Evolutionary conservation across 2,888 invertebrate species (phyloP), one percentile per base, ranked within the genome.

Genomic region (Brassicogethes aeneus): DNA sequence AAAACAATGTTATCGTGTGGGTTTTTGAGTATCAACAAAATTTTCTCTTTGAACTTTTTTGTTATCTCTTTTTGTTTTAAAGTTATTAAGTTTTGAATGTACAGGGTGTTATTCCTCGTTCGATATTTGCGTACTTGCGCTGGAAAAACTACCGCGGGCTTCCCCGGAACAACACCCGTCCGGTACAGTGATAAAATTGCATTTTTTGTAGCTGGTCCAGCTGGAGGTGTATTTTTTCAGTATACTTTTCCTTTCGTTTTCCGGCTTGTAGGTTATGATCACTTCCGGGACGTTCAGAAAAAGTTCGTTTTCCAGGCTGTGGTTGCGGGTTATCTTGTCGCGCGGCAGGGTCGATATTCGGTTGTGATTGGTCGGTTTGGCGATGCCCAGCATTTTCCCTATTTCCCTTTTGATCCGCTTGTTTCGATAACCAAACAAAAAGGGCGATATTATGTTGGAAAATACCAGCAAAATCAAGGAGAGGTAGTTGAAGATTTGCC

Each of bases 351-450:
- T 5, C 3, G 32, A 32, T 10, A 32, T 32, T 5, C 14, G 10
- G 12, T 32, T 32, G 3, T 5, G 8, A 32, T 13, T 32, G 12
- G 14, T 10, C 8, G 10, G 5, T 12, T 8, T 51, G 15, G 46
- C 39, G 13, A 53, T 34, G 15, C 71, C 70, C 43, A 75, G 70
- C 47, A 77, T 66, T 50, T 69, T 70, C 7, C 70, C 61, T 2
- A 77, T 61, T 51, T 79, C 77, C 8, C 75, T 61, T 51, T 76
- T 73, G 2, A 84, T 78, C 16, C 83, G 72, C 12, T 80, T 74
- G 46, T 82, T 84, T 2, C 87, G 75, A 65, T 85, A 79, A 23
- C 85, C 85, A 63, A 87, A 87, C 36, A 87, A 71, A 58, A 86
- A 75, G 13, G 87, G 87, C 36, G 84, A 85, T 15, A 79, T 72